A percentile compares a stretch with the other conserved stretches of the same genome.
Evolutionary conservation across 2,113 vertebrate species (phyloP).

Genomic region (Austrofundulus limnaeus): DNA sequence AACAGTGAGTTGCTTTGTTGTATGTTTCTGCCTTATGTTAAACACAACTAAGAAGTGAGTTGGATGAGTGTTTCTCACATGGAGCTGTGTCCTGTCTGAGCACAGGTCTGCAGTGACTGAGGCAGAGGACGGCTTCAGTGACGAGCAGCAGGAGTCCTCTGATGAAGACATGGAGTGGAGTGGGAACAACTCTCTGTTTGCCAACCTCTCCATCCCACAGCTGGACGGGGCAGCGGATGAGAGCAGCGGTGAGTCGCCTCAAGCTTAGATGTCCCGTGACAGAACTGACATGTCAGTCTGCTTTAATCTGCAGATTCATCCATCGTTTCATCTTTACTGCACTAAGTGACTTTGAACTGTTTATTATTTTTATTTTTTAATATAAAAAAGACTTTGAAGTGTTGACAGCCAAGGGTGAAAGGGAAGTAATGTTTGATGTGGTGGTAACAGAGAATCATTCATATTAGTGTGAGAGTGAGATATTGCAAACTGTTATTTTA

Average conservation of each 20-base stretch:
- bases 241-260: slow-evolving; percentile 86
- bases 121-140: slow-evolving; percentile 82
- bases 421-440: too few species aligned
- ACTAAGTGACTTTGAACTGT: too few species aligned
- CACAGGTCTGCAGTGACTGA: slow-evolving; percentile 80
- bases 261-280: background rate
- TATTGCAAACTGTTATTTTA: too few species aligned
- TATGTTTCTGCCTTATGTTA: too few species aligned
- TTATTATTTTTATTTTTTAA: background rate
- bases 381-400: too few species aligned
- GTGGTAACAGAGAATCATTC: too few species aligned
- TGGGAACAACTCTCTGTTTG: slow-evolving; percentile 82
- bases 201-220: slow-evolving; percentile 93
- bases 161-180: slow-evolving; percentile 97
- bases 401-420: too few species aligned
- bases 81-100: too few species aligned
- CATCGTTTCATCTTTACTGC: background rate
- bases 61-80: background rate
- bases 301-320: slow-evolving; percentile 24
- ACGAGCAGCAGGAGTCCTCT: slow-evolving; percentile 87
- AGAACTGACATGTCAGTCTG: slow-evolving; percentile 23
- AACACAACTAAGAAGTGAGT: background rate
- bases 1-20: too few species aligned
- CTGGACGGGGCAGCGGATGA: slow-evolving; percentile 97
- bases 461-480: too few species aligned